Evolutionary conservation across 2,888 invertebrate species (phyloP), one percentile per base, ranked within the genome.

Genomic region (Heliconius hortense): DNA sequence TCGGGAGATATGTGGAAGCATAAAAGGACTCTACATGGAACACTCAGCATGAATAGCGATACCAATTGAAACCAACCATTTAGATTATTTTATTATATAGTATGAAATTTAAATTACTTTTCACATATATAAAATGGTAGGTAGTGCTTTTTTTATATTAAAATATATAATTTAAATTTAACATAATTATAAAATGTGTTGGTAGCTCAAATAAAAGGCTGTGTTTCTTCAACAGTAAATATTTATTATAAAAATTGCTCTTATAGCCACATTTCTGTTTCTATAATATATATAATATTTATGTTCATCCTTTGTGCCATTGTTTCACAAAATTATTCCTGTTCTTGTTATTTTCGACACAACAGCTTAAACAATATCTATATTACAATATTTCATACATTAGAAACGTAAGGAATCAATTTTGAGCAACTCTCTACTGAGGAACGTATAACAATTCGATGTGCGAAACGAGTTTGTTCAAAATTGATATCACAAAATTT

Each of bases 241-340:
- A 94, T 94, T 94, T 94, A 94, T 94, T 94, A 94, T 94, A 94
- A 94, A 94, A 94, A 94, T 93, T 94, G 93, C 93, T 93, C 92
- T 93, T 93, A 94, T 94, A 94, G 93, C 87, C 93, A 94, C 93
- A 93, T 94, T 93, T 93, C 92, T 93, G 92, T 92, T 92, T 90
- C 91, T 91, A 93, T 93, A 93, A 92, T 92, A 93, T 93, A 94
- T 93, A 94, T 93, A 94, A 91, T 92, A 91, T 92, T 92, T 93
- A 93, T 92, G 91, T 92, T 92, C 90, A 92, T 92, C 90, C 90
- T 94, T 94, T 94, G 94, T 93, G 94, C 94, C 94, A 93, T 93
- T 93, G 92, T 92, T 93, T 92, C 89, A 93, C 92, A 93, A 94
- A 94, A 94, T 93, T 92, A 94, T 93, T 93, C 93, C 93, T 93